A percentile compares a stretch with the other conserved stretches of the same genome.
Evolutionary conservation across 2,888 invertebrate genomes (phyloP).

Genomic region (Ceramica pisi): DNA sequence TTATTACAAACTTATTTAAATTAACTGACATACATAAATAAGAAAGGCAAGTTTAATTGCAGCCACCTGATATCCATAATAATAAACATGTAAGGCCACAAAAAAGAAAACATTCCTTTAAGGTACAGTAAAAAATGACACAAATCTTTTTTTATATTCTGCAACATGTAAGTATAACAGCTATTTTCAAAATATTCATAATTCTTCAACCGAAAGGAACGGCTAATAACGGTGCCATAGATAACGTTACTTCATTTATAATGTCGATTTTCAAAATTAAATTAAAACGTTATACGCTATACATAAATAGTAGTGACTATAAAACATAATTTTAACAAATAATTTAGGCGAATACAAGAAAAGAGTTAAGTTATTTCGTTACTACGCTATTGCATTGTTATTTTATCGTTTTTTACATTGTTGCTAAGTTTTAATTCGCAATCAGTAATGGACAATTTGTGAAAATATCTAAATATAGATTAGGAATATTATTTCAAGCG

Average conservation of each 20-base stretch:
- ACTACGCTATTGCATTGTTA: conserved; percentile 64
- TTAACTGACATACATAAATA: conserved; percentile 56
- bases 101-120: conserved; percentile 64
- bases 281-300: conserved; percentile 78
- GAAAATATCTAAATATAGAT: conserved; percentile 60
- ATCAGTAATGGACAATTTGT: conserved; percentile 59
- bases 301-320: conserved; percentile 77
- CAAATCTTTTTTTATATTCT: conserved; percentile 38
- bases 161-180: conserved; percentile 56
- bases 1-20: conserved; percentile 65
- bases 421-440: conserved; percentile 54
- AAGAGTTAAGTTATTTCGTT: conserved; percentile 40
- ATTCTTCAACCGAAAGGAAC: conserved; percentile 33
- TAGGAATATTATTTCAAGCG: conserved; percentile 64
- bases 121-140: conserved; percentile 57
- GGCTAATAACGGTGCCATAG: conserved; percentile 47
- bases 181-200: conserved; percentile 49
- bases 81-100: conserved; percentile 75
- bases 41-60: conserved; percentile 61
- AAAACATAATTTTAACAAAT: conserved; percentile 69
- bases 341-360: conserved; percentile 69
- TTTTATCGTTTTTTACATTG: conserved; percentile 40
- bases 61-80: conserved; percentile 60
- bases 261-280: conserved; percentile 64
- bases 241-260: conserved; percentile 54